phyloP scores from a whole-genome alignment of 1,140 invertebrate species.

The Nasonia vitripennis region DNA sequence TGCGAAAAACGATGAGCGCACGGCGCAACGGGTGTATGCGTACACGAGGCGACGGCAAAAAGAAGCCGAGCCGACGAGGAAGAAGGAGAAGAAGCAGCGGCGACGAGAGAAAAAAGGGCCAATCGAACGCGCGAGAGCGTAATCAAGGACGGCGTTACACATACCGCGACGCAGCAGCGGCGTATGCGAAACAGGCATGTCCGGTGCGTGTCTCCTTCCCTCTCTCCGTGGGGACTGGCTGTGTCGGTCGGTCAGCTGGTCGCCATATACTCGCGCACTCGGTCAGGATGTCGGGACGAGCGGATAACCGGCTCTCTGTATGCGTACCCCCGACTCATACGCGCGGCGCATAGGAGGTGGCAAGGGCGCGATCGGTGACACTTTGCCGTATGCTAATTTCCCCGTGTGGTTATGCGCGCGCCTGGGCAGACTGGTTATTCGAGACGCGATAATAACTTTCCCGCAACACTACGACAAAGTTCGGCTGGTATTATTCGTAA shows the following conservation, averaged over 20 bases:
- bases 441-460: too few species aligned
- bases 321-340: neutral
- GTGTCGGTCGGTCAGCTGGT: conserved; percentile 4
- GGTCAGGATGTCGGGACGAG: conserved; percentile 39
- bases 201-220: neutral
- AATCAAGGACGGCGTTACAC: conserved; percentile 21
- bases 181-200: conserved; percentile 12
- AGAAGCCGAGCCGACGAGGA: neutral
- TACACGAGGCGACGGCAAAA: too few species aligned
- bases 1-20: neutral
- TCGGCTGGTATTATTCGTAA: too few species aligned
- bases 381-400: neutral
- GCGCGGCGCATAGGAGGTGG: too few species aligned
- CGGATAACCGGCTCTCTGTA: conserved; percentile 28
- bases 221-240: neutral
- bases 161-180: neutral
- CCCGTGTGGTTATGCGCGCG: neutral
- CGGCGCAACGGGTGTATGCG: too few species aligned
- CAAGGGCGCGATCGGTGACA: neutral
- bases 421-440: too few species aligned
- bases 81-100: neutral
- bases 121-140: neutral
- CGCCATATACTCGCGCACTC: neutral
- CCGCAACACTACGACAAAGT: too few species aligned
- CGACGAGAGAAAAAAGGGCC: neutral